A percentile compares a stretch with the other conserved stretches of the same genome.
phyloP scores from a whole-genome alignment of 2,888 invertebrate genomes.

The Zhuqinia jingwanae region DNA sequence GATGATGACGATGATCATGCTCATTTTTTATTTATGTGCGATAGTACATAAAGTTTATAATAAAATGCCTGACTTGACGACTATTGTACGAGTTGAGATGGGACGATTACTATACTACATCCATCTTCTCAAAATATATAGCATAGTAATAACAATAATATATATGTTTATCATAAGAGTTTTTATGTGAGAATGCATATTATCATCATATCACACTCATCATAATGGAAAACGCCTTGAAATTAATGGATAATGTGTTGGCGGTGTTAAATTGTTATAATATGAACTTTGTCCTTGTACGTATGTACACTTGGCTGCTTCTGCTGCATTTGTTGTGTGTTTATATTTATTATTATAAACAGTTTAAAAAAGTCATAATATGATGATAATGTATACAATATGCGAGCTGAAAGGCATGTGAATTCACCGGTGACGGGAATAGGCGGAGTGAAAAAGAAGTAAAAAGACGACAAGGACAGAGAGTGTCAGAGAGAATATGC shows the following conservation, averaged over 20 bases:
- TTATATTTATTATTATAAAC: no score
- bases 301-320: no score
- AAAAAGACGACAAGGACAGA: background rate
- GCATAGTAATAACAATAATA: no score
- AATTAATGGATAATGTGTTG: conserved; percentile 39
- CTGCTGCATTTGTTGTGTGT: background rate
- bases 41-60: conserved; percentile 19
- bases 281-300: background rate
- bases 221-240: conserved; percentile 48
- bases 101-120: background rate
- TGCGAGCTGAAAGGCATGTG: conserved; percentile 16
- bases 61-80: conserved; percentile 4
- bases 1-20: background rate
- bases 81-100: background rate
- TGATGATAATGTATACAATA: background rate
- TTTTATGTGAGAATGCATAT: conserved; percentile 25
- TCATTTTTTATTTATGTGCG: background rate
- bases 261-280: conserved; percentile 4
- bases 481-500: background rate
- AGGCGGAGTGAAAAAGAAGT: background rate
- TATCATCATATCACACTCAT: no score
- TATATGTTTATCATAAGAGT: background rate
- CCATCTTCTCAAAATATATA: background rate
- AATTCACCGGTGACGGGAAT: background rate
- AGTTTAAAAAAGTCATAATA: no score